Base-by-base conservation (phyloP, 2,113 vertebrate species). In the Saguinus imperator region DNA sequence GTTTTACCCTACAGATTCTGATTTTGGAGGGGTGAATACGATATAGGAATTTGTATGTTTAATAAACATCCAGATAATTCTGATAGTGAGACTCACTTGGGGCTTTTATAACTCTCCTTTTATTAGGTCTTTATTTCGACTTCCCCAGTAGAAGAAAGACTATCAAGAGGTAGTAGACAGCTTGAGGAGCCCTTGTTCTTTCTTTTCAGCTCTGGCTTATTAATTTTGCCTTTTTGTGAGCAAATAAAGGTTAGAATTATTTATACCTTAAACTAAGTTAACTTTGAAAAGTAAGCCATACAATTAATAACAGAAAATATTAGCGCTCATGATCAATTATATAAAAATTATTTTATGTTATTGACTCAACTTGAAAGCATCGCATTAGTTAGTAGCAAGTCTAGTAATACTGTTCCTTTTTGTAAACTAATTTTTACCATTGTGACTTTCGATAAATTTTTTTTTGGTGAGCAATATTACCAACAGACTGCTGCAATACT, bases 271-370 rank as follows among this genome's bases (percentile, higher is more conserved):
- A 95, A 85, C 10, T 27, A 87, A 83, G 45, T 3, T 87, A 35
- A 25, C 13, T 81, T 92, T 88, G 40, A 96, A 94, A 92, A 70
- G 13, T 45, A 90, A 94, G 45, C 58, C 70, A 55, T 73, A 21
- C 13, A 58, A n/a, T 37, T 21, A 77, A 21, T 70, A 93, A 85
- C 23, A 82, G 52, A 68, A 76, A 92, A 80, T 87, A 57, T 17
- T 32, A 82, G 32, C 2, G 37, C n/a, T 52, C 55, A 11, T 7
- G 23, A 45, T 70, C 8, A 81, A 48, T 81, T 82, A 64, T 68
- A 64, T 17, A 73, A 95, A 68, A 43, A 27, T 35, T 61, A 7
- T 76, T 82, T 73, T 85, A 52, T 83, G 18, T 48, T 70, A 83
- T 13, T 48, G 20, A 43, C 16, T 52, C n/a, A 87, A 61, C 16